A percentile compares a stretch with the other conserved stretches of the same genome.
These are phyloP conservation scores for Sciurus vulgaris DNA, from an alignment of 2,797 vertebrate genomes.

Conservation along the genomic window DNA sequence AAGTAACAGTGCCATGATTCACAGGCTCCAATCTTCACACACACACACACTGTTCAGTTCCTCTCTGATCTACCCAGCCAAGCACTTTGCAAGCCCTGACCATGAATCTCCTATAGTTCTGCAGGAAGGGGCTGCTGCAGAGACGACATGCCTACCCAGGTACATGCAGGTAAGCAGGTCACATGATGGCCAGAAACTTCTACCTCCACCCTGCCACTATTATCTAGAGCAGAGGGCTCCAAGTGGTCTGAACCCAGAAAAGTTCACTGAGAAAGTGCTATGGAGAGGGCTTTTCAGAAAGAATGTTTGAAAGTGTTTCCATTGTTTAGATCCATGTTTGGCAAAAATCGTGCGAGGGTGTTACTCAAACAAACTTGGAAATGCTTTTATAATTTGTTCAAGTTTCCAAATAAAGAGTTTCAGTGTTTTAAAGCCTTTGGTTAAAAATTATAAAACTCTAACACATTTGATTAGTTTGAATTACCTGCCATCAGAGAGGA, in stretches of 20 bases:
- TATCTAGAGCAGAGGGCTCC: background rate
- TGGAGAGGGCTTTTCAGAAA: background rate
- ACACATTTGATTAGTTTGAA: background rate
- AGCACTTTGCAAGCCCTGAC: background rate
- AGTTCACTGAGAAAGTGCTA: background rate
- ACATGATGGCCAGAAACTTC: no score
- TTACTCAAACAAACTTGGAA: slow-evolving; percentile 60
- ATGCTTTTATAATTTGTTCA: slow-evolving; percentile 40
- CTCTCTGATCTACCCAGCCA: background rate
- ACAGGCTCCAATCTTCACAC: background rate
- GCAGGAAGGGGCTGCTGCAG: background rate
- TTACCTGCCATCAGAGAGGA: background rate
- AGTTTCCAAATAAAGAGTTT: slow-evolving; percentile 36
- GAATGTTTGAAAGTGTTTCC: background rate
- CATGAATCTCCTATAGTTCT: background rate
- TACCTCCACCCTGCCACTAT: no score
- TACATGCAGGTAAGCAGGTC: no score
- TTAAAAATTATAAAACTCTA: slow-evolving; percentile 8
- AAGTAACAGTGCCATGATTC: background rate
- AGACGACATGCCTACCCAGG: rapidly evolving
- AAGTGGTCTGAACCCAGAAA: background rate
- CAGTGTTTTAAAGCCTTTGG: background rate
- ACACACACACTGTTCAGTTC: background rate
- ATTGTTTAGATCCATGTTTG: slow-evolving; percentile 37
- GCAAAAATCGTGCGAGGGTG: background rate